phyloP scores from a whole-genome alignment of 1,140 invertebrate genomes.

The Brachionus plicatilis region DNA sequence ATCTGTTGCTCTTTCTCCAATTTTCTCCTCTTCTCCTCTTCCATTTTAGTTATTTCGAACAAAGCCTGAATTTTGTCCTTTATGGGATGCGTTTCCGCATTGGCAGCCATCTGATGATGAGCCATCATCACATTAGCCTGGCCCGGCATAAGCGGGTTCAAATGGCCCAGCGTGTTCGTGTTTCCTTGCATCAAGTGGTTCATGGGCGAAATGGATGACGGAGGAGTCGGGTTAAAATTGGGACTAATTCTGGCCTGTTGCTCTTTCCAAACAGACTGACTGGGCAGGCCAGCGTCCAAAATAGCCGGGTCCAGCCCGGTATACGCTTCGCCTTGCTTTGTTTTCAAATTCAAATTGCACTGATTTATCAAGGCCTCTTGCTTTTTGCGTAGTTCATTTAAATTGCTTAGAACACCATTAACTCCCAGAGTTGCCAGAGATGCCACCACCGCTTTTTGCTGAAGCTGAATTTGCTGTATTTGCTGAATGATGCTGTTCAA shows the following conservation, averaged over 20 bases:
- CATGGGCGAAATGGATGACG: slow-evolving; percentile 4
- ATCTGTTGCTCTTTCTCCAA: slow-evolving; percentile 32
- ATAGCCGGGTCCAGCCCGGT: slow-evolving; percentile 20
- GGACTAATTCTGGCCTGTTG: neutral
- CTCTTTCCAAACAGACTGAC: neutral
- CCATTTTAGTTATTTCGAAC: slow-evolving; percentile 21
- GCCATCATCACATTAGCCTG: neutral
- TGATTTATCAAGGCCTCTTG: slow-evolving; percentile 2
- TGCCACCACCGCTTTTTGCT: slow-evolving; percentile 25
- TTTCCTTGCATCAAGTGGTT: neutral
- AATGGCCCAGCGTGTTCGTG: neutral
- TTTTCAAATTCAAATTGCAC: neutral
- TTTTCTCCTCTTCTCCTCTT: slow-evolving; percentile 36
- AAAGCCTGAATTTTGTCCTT: slow-evolving; percentile 38
- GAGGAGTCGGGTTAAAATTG: neutral
- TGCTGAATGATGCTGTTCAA: slow-evolving; percentile 1
- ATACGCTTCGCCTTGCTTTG: neutral
- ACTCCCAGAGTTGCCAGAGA: neutral
- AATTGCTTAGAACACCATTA: neutral
- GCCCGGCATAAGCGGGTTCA: neutral
- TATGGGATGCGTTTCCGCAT: neutral
- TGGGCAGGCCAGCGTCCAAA: neutral
- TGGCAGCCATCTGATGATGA: neutral
- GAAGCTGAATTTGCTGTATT: slow-evolving; percentile 30
- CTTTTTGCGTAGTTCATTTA: neutral